phyloP scores from a whole-genome alignment of 2,113 vertebrate genomes.

The Microcebus jonahi region DNA sequence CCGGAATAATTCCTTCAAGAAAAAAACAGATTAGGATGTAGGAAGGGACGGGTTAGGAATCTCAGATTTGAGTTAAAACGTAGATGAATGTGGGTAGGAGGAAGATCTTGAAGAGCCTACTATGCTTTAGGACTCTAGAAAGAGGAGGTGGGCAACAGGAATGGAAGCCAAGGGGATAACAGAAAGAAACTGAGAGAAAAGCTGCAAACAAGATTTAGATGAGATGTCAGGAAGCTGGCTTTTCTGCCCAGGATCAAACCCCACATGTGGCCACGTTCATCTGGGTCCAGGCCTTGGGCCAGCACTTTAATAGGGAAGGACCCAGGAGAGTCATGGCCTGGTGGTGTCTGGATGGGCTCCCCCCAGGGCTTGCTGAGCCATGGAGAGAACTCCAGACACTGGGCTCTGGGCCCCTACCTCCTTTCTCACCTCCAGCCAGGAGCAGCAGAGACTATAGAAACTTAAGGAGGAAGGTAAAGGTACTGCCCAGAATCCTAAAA shows the following conservation, averaged over 20 bases:
- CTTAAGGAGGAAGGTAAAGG: conserved; percentile 50
- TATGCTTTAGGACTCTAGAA: background rate
- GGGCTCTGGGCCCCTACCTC: background rate
- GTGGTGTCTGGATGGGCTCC: conserved; percentile 50
- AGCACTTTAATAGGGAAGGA: conserved; percentile 10
- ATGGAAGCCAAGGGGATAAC: background rate
- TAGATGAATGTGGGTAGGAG: background rate
- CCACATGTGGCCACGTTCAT: conserved; percentile 13
- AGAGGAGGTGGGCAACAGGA: background rate
- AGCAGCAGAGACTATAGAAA: background rate
- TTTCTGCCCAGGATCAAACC: background rate
- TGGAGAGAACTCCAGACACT: conserved; percentile 57
- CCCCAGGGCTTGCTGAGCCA: background rate
- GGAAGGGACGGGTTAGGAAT: background rate
- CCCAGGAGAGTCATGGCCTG: conserved; percentile 39
- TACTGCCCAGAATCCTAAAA: background rate
- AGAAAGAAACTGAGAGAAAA: background rate
- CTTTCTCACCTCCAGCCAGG: background rate
- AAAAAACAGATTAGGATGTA: background rate
- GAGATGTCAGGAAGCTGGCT: background rate
- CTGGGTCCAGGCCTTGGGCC: conserved; percentile 33
- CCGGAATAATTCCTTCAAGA: background rate
- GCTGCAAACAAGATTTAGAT: background rate
- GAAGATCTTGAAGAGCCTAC: background rate
- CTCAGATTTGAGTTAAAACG: too few species aligned